phyloP scores from a whole-genome alignment of 2,888 invertebrate species.

The Stenichneumon culpator region DNA sequence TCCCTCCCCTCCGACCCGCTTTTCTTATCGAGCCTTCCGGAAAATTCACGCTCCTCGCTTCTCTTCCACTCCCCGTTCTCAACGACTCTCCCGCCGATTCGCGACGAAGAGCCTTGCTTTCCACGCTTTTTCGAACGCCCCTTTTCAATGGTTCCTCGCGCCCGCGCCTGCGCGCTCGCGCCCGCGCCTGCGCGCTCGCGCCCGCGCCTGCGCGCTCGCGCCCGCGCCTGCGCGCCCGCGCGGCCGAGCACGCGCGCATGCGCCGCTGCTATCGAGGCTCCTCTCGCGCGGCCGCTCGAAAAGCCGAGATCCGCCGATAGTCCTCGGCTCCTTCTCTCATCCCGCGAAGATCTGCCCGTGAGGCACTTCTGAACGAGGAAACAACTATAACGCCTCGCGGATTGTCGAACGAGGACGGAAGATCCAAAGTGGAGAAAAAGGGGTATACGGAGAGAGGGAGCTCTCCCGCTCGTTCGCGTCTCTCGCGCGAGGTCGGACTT shows the following conservation, averaged over 20 bases:
- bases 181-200: slow-evolving; percentile 26
- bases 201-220: slow-evolving; percentile 26
- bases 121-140: slow-evolving; percentile 64
- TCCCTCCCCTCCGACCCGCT: neutral
- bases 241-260: slow-evolving; percentile 19
- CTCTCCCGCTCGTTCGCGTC: neutral
- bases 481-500: slow-evolving; percentile 67
- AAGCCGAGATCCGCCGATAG: slow-evolving; percentile 59
- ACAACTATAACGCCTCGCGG: slow-evolving; percentile 35
- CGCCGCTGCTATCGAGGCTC: neutral
- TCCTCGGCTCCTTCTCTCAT: slow-evolving; percentile 46
- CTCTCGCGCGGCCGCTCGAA: neutral
- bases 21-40: slow-evolving; percentile 6
- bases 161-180: slow-evolving; percentile 30
- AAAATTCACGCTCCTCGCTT: slow-evolving; percentile 14
- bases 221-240: slow-evolving; percentile 24
- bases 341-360: slow-evolving; percentile 61
- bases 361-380: slow-evolving; percentile 67
- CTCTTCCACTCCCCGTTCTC: neutral
- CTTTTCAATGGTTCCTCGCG: slow-evolving; percentile 63
- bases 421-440: slow-evolving; percentile 57
- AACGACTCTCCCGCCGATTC: slow-evolving; percentile 24
- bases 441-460: slow-evolving; percentile 63
- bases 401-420: slow-evolving; percentile 59
- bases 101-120: slow-evolving; percentile 54